Evolutionary conservation across 1,140 invertebrate species (phyloP).

Genomic region (Heliothis subflexa): DNA sequence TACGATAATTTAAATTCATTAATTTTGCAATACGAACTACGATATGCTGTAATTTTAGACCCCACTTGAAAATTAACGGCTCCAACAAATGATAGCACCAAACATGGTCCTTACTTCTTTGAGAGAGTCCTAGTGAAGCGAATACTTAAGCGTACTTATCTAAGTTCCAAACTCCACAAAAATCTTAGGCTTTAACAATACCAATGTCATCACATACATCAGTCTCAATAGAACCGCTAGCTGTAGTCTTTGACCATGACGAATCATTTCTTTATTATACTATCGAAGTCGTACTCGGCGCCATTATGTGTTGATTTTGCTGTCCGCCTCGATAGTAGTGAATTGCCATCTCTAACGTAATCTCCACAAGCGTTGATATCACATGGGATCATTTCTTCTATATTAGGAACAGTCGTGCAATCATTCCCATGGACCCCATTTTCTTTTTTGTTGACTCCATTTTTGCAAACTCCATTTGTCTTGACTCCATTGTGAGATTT

Average conservation of each 20-base stretch:
- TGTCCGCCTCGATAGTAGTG: conserved; percentile 70
- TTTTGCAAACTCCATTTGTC: conserved; percentile 80
- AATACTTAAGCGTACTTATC: conserved; percentile 49
- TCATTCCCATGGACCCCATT: conserved; percentile 62
- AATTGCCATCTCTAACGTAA: conserved; percentile 70
- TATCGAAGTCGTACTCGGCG: conserved; percentile 69
- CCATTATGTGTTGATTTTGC: conserved; percentile 63
- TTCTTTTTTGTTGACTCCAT: conserved; percentile 53
- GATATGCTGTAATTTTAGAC: conserved; percentile 50
- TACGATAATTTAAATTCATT: conserved; percentile 46
- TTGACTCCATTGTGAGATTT: conserved; percentile 87
- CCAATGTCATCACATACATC: conserved; percentile 57
- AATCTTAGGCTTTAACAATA: conserved; percentile 50
- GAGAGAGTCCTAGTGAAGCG: conserved; percentile 45
- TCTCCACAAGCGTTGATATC: conserved; percentile 73
- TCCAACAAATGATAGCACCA: conserved; percentile 48
- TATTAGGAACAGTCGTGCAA: conserved; percentile 55
- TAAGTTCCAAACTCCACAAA: conserved; percentile 43
- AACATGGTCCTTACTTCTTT: conserved; percentile 44
- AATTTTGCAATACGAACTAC: conserved; percentile 49
- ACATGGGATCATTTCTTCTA: conserved; percentile 66
- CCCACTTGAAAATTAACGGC: conserved; percentile 42
- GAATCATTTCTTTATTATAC: conserved; percentile 81
- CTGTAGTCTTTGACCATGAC: conserved; percentile 46
- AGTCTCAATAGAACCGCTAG: conserved; percentile 56